Base-by-base conservation (phyloP, 2,888 invertebrate genomes). In the Tupiocoris notatus region DNA sequence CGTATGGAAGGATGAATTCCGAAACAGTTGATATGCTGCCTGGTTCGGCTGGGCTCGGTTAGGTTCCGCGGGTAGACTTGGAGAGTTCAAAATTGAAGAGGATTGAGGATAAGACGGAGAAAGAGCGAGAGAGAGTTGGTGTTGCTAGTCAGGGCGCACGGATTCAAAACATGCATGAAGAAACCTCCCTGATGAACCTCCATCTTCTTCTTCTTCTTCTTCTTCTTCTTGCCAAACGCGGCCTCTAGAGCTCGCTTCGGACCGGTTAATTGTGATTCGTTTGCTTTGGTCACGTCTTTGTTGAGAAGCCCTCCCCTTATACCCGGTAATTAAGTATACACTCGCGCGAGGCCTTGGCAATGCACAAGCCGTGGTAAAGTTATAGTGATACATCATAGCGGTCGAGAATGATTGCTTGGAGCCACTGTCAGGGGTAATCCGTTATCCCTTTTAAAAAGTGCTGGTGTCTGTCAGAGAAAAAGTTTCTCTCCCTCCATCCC, bases 221-320 rank as follows among this genome's bases (percentile, higher is more conserved):
- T 59, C 17, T 18, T 59, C 59, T 20, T 20, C 20, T 20, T 59
- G 70, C 70, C 70, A 70, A 70, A 70, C 70, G 59, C n/a, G 59
- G 58, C 70, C 70, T 59, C 59, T 39, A 39, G 39, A 12, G 39
- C 39, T 39, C 67, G 22, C 25, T 39, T 59, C 58, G 23, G n/a
- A 70, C 59, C 70, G 61, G 70, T 70, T 70, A 70, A 70, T 70
- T 70, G 70, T 70, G 70, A 59, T 70, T 70, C 70, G 23, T 70
- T 70, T 70, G 70, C 70, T 70, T 70, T 61, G 70, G 70, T 70
- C 70, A 70, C 70, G 70, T 70, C 70, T 70, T 70, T 70, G 70
- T 70, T 70, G 70, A 23, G 16, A 24, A 21, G 22, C 24, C 58
- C 59, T 39, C 70, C 61, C 70, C 70, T 70, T 70, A 57, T 59